Evolutionary conservation across 2,888 invertebrate genomes (phyloP), one percentile per base, ranked within the genome.

Genomic region (Calephelis perditalis): DNA sequence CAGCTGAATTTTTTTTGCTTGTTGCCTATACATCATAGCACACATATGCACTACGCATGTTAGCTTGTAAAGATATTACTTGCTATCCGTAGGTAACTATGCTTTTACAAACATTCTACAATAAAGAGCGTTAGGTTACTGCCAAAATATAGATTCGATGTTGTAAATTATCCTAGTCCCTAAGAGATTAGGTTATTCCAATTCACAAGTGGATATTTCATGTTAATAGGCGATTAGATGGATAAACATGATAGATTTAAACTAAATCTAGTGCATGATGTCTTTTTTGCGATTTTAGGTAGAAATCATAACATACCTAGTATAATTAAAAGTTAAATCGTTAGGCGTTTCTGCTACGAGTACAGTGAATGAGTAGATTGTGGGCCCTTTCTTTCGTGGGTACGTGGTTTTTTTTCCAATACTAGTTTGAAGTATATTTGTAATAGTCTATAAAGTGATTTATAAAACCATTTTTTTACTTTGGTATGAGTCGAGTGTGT

Each of bases 81-180:
- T 40, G 40, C 40, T 40, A 40, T 6, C 40, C 40, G 40, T 40
- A 40, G 40, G 40, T 40, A 7, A 40, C 40, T 40, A 40, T 40
- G 40, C 40, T 40, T 52, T 35, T 26, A 35, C 52, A 9, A 10
- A 52, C 35, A 52, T 52, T 35, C 35, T 35, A 59, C 49, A 43
- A 71, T 73, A 77, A 80, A 79, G 76, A 77, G 76, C 78, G 73
- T 84, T 86, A 85, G 84, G 76, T 84, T 79, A 89, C 88, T 89
- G 89, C 87, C 88, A 88, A 88, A 40, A 40, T 40, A 89, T 86
- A 86, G 80, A 75, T 75, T 85, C 80, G 79, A 76, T 88, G 85
- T 87, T 84, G 81, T 86, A 83, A 81, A 81, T 79, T 81, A 82
- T 79, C 81, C 76, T 84, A 86, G 84, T 74, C 73, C 73, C 58